Percentiles rank a stretch among this genome's conserved stretches.
Evolutionary conservation across 1,140 invertebrate genomes (phyloP).

Genomic region (Drosophila sulfurigaster): DNA sequence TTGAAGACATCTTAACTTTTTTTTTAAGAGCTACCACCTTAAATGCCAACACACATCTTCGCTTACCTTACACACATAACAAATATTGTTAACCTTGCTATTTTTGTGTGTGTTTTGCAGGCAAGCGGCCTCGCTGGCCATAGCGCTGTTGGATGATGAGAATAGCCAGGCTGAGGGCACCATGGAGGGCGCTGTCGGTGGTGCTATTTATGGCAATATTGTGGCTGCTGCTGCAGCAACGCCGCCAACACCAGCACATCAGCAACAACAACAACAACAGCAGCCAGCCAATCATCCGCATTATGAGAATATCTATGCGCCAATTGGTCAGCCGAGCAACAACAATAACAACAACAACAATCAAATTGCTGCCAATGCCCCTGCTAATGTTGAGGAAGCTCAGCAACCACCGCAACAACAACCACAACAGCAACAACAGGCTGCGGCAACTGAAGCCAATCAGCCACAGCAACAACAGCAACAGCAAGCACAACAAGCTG

Average conservation of each 20-base stretch:
- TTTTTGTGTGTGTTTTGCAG: conserved; percentile 29
- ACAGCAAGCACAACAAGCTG: conserved; percentile 49
- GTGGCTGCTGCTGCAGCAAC: conserved; percentile 47
- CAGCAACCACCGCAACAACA: conserved; percentile 49
- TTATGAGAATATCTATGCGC: conserved; percentile 86
- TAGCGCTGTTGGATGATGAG: conserved; percentile 85
- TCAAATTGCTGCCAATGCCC: conserved; percentile 71
- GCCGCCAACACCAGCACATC: conserved; percentile 32
- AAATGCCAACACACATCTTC: background rate
- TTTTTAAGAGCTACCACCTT: background rate
- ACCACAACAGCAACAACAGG: conserved; percentile 41
- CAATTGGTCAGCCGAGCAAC: conserved; percentile 82
- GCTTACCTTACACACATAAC: background rate
- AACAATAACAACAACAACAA: conserved; percentile 69
- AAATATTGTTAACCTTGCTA: background rate
- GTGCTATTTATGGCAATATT: conserved; percentile 77
- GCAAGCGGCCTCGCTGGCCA: conserved; percentile 79
- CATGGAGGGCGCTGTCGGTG: conserved; percentile 85
- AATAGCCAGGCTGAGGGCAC: conserved; percentile 86
- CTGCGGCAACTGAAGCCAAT: conserved; percentile 55
- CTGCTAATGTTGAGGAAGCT: conserved; percentile 73
- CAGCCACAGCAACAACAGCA: conserved; percentile 51
- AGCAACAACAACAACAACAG: conserved; percentile 10
- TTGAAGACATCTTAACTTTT: background rate
- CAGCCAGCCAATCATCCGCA: conserved; percentile 77